phyloP scores from a whole-genome alignment of 2,113 vertebrate genomes.

The Corapipo altera region DNA sequence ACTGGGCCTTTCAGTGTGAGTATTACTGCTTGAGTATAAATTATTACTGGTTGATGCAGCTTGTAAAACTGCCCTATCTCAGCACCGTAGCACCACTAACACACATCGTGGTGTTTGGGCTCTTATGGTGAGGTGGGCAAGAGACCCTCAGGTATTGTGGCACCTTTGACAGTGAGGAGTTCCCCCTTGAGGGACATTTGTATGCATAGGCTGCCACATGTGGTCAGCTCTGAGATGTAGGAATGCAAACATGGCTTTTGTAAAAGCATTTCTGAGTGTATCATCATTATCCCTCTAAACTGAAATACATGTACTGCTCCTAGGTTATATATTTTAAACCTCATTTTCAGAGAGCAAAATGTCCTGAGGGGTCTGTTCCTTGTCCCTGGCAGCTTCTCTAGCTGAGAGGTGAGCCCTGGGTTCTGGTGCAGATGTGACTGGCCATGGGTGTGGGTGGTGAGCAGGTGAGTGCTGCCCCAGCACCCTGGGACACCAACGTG shows the following conservation, averaged over 20 bases:
- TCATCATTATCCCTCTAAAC: rapidly evolving
- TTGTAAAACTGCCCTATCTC: neutral
- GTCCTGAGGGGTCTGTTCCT: too few species aligned
- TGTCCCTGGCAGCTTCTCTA: too few species aligned
- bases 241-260: rapidly evolving
- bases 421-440: rapidly evolving
- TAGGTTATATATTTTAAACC: neutral
- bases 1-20: rapidly evolving
- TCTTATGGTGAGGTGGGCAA: neutral
- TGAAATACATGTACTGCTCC: rapidly evolving
- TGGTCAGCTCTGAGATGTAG: rapidly evolving
- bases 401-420: rapidly evolving
- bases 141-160: neutral
- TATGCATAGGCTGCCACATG: rapidly evolving
- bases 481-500: neutral
- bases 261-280: neutral
- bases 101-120: rapidly evolving
- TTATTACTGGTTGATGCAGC: neutral
- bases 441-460: rapidly evolving
- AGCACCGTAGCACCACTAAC: rapidly evolving
- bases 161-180: neutral
- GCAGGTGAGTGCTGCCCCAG: neutral
- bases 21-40: rapidly evolving
- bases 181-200: neutral
- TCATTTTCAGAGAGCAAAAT: neutral